Base-by-base conservation (phyloP, 2,113 vertebrate genomes). In the Notarius lentiginosus region DNA sequence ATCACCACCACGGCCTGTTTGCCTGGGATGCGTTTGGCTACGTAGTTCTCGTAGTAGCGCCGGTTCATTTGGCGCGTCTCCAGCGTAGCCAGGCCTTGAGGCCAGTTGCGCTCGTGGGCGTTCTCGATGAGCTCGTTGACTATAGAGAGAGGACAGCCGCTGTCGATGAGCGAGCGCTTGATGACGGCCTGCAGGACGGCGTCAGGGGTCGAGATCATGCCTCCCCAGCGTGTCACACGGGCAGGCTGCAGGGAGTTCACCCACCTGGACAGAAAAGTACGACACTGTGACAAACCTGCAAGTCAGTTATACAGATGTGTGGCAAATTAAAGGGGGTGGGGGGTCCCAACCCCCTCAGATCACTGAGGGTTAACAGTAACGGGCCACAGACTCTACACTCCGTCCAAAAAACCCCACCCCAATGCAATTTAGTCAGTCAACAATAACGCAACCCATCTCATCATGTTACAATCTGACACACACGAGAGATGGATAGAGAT, bases 1-100 rank as follows among this genome's bases (percentile, higher is more conserved):
- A 99, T 98, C 93, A 99, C 97, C 82, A 99, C 97, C 84, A 99
- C 98, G 0, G 98, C 98, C 93, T 99, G 98, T 91, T 99, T 99
- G 90, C 98, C 97, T 3, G 98, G 98, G 91, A 99, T 99, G 27
- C 97, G 96, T 77, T 99, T 99, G 94, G 98, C 98, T 89, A 99
- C 97, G 87, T 99, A 99, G 96, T 99, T 99, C 95, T 99, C 98
- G 47, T 99, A 99, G 95, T 97, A 99, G 83, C 97, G 96, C 24
- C 97, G 96, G 94, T 99, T 99, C 97, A 99, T 99, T 95, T 99
- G 98, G 47, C 98, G 96, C 0, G 97, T 99, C 95, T 99, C 98
- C 86, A 99, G 95, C 15, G 98, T 99, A 93, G 97, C 97, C 95
- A 99, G 92, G 9, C 98, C 98, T 92, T 98, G 97, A 0, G 98